phyloP scores from a whole-genome alignment of 1,140 invertebrate species.

The Steinernema feltiae region DNA sequence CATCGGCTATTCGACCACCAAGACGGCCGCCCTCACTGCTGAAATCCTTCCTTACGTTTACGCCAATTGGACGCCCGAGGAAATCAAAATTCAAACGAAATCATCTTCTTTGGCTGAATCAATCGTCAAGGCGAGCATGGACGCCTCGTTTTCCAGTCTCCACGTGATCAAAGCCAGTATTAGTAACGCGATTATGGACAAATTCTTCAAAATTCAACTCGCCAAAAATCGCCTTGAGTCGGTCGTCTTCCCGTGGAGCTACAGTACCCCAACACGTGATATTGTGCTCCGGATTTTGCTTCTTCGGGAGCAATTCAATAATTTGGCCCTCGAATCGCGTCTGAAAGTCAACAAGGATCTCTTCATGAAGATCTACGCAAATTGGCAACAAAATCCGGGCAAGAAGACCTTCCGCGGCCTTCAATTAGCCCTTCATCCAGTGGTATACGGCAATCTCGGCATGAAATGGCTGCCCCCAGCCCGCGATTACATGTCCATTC shows the following conservation, averaged over 20 bases:
- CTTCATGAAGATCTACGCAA: background rate
- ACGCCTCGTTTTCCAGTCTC: background rate
- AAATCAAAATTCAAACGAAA: background rate
- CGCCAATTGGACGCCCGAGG: background rate
- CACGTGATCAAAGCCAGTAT: background rate
- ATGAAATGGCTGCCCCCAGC: background rate
- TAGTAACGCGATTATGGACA: background rate
- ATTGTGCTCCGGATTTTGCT: background rate
- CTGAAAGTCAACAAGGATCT: background rate
- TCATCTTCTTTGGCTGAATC: background rate
- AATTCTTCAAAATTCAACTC: background rate
- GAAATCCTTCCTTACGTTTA: background rate
- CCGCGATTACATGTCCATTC: background rate
- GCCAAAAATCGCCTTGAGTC: background rate
- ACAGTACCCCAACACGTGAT: background rate
- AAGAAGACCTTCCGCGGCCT: background rate
- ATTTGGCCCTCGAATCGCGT: background rate
- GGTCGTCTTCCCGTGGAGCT: background rate
- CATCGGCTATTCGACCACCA: background rate
- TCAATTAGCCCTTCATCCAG: background rate
- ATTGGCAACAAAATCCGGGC: background rate
- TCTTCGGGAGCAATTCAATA: background rate
- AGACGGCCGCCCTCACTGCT: background rate
- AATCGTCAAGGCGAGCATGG: background rate
- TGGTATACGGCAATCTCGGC: background rate